These are phyloP conservation scores for Tetranychus urticae DNA, from an alignment of 1,140 invertebrate species.

Conservation along the genomic window DNA sequence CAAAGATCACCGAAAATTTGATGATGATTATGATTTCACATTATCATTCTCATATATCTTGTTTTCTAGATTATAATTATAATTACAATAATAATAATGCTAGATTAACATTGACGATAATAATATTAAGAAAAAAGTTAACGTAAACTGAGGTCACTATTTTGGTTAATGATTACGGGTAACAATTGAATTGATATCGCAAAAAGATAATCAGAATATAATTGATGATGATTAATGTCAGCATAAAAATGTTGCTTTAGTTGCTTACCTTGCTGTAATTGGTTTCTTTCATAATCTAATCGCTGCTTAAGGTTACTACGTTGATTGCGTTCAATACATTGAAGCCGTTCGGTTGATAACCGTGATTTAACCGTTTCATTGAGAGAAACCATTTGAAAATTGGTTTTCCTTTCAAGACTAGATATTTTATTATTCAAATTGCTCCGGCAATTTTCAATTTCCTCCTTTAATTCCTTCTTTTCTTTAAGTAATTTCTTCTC, in stretches of 20 bases:
- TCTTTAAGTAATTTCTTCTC: conserved; percentile 60
- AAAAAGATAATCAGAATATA: too few species aligned
- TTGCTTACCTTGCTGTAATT: conserved; percentile 2
- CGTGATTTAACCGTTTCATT: conserved; percentile 16
- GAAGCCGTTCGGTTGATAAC: conserved; percentile 10
- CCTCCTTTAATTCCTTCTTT: conserved; percentile 55
- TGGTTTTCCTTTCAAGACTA: conserved; percentile 44
- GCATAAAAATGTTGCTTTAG: too few species aligned
- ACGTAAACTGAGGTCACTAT: too few species aligned
- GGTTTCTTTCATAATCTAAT: conserved; percentile 9
- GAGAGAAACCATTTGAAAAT: conserved; percentile 45
- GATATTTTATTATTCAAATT: conserved; percentile 50
- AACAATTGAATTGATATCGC: too few species aligned
- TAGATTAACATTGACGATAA: too few species aligned
- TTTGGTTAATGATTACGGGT: too few species aligned
- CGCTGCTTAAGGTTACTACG: conserved; percentile 6
- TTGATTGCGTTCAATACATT: conserved; percentile 12
- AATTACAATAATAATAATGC: too few species aligned
- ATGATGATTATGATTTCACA: too few species aligned
- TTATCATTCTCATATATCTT: too few species aligned
- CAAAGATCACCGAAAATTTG: too few species aligned
- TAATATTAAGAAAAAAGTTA: neutral
- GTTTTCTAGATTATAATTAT: too few species aligned
- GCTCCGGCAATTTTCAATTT: conserved; percentile 53
- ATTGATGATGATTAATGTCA: too few species aligned